Percentiles rank a stretch among this genome's conserved stretches.
Conservation (phyloP, 2,888 invertebrate species). For the Hermaeophaga mercurialis region DNA sequence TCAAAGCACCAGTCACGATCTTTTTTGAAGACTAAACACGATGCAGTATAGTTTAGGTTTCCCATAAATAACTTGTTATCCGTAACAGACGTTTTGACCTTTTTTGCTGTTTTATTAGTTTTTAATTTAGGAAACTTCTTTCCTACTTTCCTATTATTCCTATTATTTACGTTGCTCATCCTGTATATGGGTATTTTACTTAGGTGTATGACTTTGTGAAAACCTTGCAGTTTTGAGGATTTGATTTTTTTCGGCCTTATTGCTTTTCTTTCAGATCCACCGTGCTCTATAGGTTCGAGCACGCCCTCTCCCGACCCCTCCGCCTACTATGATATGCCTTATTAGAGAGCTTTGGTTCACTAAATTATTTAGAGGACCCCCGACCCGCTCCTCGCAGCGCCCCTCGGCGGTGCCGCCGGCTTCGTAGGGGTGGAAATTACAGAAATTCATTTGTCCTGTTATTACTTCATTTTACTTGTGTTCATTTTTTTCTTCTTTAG, state of each 20-base stretch:
- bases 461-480: slow-evolving; percentile 35
- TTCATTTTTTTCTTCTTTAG: slow-evolving; percentile 18
- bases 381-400: slow-evolving; percentile 21
- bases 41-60: too few relatives aligned
- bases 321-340: slow-evolving; percentile 48
- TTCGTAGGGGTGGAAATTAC: slow-evolving; percentile 37
- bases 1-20: too few relatives aligned
- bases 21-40: too few relatives aligned
- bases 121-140: too few relatives aligned
- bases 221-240: too few relatives aligned
- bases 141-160: too few relatives aligned
- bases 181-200: too few relatives aligned
- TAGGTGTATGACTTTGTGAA: too few relatives aligned
- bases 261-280: neutral
- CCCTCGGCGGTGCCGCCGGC: slow-evolving; percentile 10
- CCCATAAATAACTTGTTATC: too few relatives aligned
- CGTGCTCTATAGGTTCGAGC: slow-evolving; percentile 18
- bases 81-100: too few relatives aligned
- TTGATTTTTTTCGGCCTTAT: slow-evolving; percentile 2
- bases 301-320: slow-evolving; percentile 33
- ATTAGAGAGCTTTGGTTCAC: slow-evolving; percentile 46
- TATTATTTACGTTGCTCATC: too few relatives aligned
- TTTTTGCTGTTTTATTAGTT: too few relatives aligned
- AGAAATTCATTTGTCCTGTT: slow-evolving; percentile 43
- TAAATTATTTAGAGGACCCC: slow-evolving; percentile 46